Base-by-base conservation (phyloP, 1,140 invertebrate genomes). In the Copidosoma floridanum region DNA sequence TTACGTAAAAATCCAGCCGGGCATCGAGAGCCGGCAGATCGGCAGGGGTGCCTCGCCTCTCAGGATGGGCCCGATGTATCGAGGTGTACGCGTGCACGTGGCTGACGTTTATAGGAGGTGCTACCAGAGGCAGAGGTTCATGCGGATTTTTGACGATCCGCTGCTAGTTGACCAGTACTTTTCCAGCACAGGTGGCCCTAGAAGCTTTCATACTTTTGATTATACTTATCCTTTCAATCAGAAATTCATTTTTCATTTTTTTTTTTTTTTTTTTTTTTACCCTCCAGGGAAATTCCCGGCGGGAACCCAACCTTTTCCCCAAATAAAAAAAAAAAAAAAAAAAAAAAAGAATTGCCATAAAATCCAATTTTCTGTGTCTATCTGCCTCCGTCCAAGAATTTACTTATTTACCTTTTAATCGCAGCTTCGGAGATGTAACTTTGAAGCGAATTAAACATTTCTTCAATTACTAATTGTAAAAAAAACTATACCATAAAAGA, bases 381-480 rank as follows among this genome's bases (percentile, higher is more conserved):
- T 61, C 52, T 61, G 52, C 51, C 59, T 61, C 59, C 46, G 59
- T 61, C 59, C 52, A 61, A 55, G 8, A 37, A 43, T 47, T 32
- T 55, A 24, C 32, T 47, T 41, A 38, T 55, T 61, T 55, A 26
- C 41, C 56, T 61, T 50, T 50, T 55, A 48, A 41, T 59, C 23
- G 47, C 51, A 61, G 24, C 52, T 53, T 47, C 47, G n/a, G 29
- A 54, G 12, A 24, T 32, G 50, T 10, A 32, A 32, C 43, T 55
- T 55, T 55, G 41, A 55, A 50, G 56, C 16, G 50, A 41, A 41
- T 24, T 29, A 6, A 62, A 62, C 50, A 29, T 35, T 20, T 57
- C 50, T 43, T 57, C 52, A 24, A 62, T 57, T 41, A 50, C 50
- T 57, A 24, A 12, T 54, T 40, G 29, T 46, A 41, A 21, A 56